These are phyloP conservation scores for Cylloceria caligata DNA, from an alignment of 2,888 invertebrate genomes.

Conservation along the genomic window DNA sequence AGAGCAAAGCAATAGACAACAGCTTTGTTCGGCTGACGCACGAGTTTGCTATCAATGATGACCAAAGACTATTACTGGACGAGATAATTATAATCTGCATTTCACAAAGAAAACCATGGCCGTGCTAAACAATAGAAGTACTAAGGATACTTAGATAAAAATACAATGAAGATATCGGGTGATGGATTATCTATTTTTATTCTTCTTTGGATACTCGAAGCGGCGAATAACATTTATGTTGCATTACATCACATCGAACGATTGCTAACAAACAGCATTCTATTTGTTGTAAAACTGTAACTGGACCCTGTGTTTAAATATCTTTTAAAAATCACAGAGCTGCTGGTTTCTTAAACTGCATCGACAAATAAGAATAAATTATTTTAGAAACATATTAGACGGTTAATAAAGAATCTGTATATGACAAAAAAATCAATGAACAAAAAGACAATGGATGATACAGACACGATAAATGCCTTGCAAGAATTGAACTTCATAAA, in stretches of 20 bases:
- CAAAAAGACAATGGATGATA: background rate
- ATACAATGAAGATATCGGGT: background rate
- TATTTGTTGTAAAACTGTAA: background rate
- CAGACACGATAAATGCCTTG: background rate
- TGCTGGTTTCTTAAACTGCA: background rate
- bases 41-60: constrained; percentile 30
- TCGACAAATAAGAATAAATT: background rate
- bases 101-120: constrained; percentile 2
- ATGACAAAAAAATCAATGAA: background rate
- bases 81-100: constrained; percentile 35
- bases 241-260: background rate
- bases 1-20: background rate
- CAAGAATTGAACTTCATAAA: too few relatives aligned
- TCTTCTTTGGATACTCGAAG: background rate
- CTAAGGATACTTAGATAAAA: background rate
- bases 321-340: background rate
- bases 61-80: constrained; percentile 3
- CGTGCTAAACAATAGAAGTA: background rate
- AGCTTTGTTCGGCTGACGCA: constrained; percentile 11
- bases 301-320: background rate
- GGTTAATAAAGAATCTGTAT: background rate
- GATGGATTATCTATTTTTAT: background rate
- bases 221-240: background rate
- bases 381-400: background rate
- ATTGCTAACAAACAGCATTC: too few relatives aligned